Base-by-base conservation (phyloP, 2,113 vertebrate species). In the Oriolus oriolus region DNA sequence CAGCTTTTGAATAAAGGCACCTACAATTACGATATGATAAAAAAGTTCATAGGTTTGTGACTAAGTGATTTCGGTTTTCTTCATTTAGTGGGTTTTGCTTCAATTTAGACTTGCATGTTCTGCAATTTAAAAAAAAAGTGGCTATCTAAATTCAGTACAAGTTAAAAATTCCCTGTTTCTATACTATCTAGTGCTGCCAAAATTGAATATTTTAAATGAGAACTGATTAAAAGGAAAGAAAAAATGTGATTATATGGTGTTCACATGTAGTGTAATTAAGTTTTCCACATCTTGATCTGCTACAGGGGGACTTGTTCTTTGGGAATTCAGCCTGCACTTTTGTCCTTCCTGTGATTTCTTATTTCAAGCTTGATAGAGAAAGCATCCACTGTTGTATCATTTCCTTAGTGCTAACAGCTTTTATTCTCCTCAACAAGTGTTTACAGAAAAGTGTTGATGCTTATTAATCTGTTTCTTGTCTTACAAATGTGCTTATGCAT, bases 401-500 rank as follows among this genome's bases (percentile, higher is more conserved):
- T 98, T 96, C 96, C 96, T 96, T 90, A 71, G 84, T 41, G 90
- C 80, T 87, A 47, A 92, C 95, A 76, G 93, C 94, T 96, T 97
- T 97, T 95, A 96, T 97, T 97, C 96, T 93, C 95, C 95, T 97
- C 97, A 96, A 97, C 96, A 97, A 99, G 98, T 98, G 98, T 99
- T 99, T 98, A 98, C 98, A 98, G 97, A 97, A 97, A 98, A 98
- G 98, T 97, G 99, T 98, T 99, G 98, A 98, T 98, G 98, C 98
- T 98, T 98, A 98, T 98, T 99, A 99, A 99, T 98, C 99, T 99
- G 99, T 98, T 99, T 99, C 98, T 99, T 92, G 98, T 99, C 98
- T 97, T 77, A 91, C 84, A 93, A 95, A 96, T 95, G 90, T 96
- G 98, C 97, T 97, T 96, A 70, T 80, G 87, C 91, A 50, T 96